Evolutionary conservation across 2,113 vertebrate species (phyloP), one percentile per base, ranked within the genome.

Genomic region (Dipodomys merriami): DNA sequence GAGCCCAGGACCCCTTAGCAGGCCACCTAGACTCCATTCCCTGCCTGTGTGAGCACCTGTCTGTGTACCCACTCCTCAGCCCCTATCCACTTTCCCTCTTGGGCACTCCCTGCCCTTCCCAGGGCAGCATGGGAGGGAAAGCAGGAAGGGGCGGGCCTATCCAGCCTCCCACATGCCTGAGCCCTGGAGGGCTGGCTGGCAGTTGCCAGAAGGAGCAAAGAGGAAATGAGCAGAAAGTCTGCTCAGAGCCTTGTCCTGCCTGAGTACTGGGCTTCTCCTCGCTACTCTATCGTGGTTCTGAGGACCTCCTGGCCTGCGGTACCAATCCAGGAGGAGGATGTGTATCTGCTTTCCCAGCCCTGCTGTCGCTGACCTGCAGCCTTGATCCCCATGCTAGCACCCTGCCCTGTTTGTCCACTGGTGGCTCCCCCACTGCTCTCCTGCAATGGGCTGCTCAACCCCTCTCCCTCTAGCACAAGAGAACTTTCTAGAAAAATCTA

Each of bases 401-500:
- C 16, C 60, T 1, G 9, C 71, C 83, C 65, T 72, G 85, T 68
- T 65, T 29, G 30, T 12, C 20, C 80, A 60, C 30, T 29, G 15
- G n/a, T 16, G 20, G 73, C 71, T 46, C 35, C 49, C 39, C 3
- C 5, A 20, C 69, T 2, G 0, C 33, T 49, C 62, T 76, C 53
- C 84, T 0, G 0, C 81, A 30, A 27, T 0, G 0, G 23, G 68
- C 83, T 29, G 20, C 69, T 94, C 80, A 68, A 39, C 53, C 33
- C 64, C 20, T 49, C 73, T 79, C 74, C 93, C 86, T 77, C 83
- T 91, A 91, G 91, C 96, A 81, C 96, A 96, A 93, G 96, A 97
- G 88, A 98, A 76, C 97, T 98, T 98, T 98, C 97, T 98, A 99
- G 99, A 99, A 98, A 98, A 98, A 97, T 98, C 97, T 98, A 98